Evolutionary conservation across 2,888 invertebrate species (phyloP).

Genomic region (Schizaphis graminum): DNA sequence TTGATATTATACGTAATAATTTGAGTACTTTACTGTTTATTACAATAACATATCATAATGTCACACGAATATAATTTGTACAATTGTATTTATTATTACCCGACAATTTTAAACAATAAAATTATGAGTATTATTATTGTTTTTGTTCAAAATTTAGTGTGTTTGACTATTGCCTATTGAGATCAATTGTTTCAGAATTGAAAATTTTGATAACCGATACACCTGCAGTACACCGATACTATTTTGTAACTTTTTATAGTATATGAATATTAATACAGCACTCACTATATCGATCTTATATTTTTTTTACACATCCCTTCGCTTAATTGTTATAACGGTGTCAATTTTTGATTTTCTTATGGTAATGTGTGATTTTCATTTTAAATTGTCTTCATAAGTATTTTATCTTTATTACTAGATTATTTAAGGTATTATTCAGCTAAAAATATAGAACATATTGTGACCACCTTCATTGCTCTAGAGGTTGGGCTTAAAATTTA

Average conservation of each 20-base stretch:
- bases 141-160: not conserved
- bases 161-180: not conserved
- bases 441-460: not conserved
- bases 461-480: not conserved
- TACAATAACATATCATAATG: not conserved
- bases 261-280: not conserved
- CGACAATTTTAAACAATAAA: not conserved
- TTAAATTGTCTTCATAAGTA: not conserved
- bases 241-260: not conserved
- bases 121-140: not conserved
- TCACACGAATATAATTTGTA: not conserved
- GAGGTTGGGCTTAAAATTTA: not conserved
- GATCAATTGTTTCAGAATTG: not conserved
- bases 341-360: not conserved
- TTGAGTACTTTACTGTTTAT: not conserved
- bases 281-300: not conserved
- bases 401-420: not conserved
- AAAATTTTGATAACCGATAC: not conserved
- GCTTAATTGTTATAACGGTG: not conserved
- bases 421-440: not conserved
- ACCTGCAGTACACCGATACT: not conserved
- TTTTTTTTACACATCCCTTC: not conserved
- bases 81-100: not conserved
- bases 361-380: not conserved
- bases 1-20: not conserved